Conservation (phyloP, 2,888 invertebrate genomes). For the Lacanobia oleracea region DNA sequence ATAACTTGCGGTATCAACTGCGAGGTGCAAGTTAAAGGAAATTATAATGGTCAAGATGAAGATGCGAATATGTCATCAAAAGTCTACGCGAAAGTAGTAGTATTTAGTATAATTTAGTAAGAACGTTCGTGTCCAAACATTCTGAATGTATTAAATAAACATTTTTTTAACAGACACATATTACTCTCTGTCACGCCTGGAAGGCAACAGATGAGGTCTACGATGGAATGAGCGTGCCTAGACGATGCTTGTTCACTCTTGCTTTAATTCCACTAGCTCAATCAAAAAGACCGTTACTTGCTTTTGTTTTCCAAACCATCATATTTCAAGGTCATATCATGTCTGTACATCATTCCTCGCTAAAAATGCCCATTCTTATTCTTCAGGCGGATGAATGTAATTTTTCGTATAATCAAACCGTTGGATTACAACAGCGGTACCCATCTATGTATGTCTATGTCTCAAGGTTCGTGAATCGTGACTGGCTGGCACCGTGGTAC, state of each 20-base stretch:
- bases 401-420: constrained; percentile 40
- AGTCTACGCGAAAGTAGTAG: too few species aligned
- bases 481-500: constrained; percentile 46
- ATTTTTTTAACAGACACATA: not conserved
- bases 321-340: constrained; percentile 17
- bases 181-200: too few species aligned
- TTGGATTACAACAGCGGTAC: constrained; percentile 41
- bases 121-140: too few species aligned
- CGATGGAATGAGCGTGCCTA: not conserved
- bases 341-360: not conserved
- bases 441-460: constrained; percentile 22
- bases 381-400: constrained; percentile 22
- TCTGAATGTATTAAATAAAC: not conserved
- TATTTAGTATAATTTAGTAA: too few species aligned
- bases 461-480: constrained; percentile 57
- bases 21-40: not conserved
- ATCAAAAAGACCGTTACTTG: not conserved
- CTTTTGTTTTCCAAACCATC: not conserved
- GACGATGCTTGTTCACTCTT: not conserved
- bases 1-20: constrained; percentile 22
- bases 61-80: too few species aligned
- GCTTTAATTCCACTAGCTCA: not conserved
- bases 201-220: not conserved
- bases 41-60: not conserved
- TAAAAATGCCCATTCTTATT: constrained; percentile 35